These are phyloP conservation scores for Melanogrammus aeglefinus DNA, from an alignment of 2,797 vertebrate genomes.

Conservation along the genomic window DNA sequence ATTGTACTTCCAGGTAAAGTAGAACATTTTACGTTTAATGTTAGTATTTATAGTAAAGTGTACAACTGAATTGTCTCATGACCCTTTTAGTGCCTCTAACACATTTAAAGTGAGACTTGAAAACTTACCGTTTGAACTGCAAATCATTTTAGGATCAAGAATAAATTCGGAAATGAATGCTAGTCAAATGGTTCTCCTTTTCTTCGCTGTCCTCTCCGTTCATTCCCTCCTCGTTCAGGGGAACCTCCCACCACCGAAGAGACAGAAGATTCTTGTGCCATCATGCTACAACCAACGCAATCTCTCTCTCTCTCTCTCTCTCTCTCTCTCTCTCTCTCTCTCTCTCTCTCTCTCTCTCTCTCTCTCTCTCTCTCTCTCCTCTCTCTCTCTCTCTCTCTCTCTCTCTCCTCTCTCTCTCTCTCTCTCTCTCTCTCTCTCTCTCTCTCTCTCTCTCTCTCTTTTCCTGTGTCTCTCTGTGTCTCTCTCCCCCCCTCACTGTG, in stretches of 20 bases:
- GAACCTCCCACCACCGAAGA: constrained; percentile 85
- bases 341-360: constrained; percentile 51
- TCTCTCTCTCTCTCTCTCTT: constrained; percentile 45
- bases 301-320: constrained; percentile 52
- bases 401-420: constrained; percentile 51
- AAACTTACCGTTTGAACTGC: neutral
- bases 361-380: constrained; percentile 22
- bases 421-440: constrained; percentile 54
- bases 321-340: constrained; percentile 46
- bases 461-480: constrained; percentile 51
- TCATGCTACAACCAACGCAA: constrained; percentile 84
- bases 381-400: constrained; percentile 47
- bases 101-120: neutral
- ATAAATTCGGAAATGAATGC: neutral
- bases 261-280: constrained; percentile 88
- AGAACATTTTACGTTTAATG: neutral
- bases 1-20: constrained; percentile 70
- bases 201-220: constrained; percentile 10
- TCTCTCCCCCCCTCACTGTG: constrained; percentile 2
- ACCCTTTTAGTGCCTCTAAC: neutral
- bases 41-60: neutral
- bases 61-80: neutral
- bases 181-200: neutral
- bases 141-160: neutral
- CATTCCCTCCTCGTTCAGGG: constrained; percentile 71